These are phyloP conservation scores for Rhynchotus rufescens DNA, from an alignment of 2,797 vertebrate genomes.

Conservation along the genomic window DNA sequence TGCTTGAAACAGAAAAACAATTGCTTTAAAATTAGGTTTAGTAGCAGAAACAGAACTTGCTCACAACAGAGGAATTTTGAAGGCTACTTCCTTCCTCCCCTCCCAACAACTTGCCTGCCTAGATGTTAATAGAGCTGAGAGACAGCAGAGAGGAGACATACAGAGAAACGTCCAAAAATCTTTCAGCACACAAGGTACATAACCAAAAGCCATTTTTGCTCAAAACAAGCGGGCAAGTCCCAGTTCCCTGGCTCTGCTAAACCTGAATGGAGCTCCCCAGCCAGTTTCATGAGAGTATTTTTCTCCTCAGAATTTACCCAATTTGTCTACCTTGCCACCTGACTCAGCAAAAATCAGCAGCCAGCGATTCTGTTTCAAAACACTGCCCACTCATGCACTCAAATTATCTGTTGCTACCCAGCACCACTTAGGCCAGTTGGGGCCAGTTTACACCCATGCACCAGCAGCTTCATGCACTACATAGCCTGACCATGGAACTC, in stretches of 20 bases:
- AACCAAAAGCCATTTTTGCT: neutral
- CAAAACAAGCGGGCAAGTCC: neutral
- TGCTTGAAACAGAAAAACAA: neutral
- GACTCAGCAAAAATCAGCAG: conserved; percentile 4
- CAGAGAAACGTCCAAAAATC: neutral
- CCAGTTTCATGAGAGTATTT: neutral
- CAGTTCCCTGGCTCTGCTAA: neutral
- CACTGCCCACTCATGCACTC: neutral
- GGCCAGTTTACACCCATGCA: neutral
- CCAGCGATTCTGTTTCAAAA: neutral
- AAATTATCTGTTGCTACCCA: neutral
- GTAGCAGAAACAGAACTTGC: neutral
- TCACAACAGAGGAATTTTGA: neutral
- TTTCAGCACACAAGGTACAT: neutral
- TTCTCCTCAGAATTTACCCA: neutral
- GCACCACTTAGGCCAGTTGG: neutral
- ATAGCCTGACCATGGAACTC: neutral
- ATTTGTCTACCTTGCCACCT: neutral
- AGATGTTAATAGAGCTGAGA: neutral
- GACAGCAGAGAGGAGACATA: neutral
- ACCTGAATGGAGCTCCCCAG: neutral
- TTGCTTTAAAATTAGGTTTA: neutral
- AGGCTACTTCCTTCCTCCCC: neutral
- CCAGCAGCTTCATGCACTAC: neutral
- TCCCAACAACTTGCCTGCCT: neutral